A percentile compares a stretch with the other conserved stretches of the same genome.
Evolutionary conservation across 2,797 vertebrate species (phyloP).

Genomic region (Chaenodraco wilsoni): DNA sequence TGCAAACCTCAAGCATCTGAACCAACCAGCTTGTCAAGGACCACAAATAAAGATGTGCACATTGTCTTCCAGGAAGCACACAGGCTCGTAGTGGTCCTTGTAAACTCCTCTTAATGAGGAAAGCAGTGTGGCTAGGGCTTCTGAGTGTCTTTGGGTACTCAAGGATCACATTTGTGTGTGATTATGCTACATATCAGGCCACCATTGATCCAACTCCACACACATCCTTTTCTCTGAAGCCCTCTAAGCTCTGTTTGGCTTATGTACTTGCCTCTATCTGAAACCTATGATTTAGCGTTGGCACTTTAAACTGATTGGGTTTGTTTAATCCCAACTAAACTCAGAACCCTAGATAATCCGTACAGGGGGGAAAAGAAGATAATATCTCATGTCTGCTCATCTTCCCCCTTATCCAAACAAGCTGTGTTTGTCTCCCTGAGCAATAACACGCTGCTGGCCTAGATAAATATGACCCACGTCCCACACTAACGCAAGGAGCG

Average conservation of each 20-base stretch:
- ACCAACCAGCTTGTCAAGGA: constrained; percentile 25
- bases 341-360: constrained; percentile 54
- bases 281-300: constrained; percentile 44
- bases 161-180: constrained; percentile 39
- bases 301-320: constrained; percentile 54
- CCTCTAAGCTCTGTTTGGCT: constrained; percentile 41
- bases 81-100: constrained; percentile 2
- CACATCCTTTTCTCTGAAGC: constrained; percentile 41
- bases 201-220: constrained; percentile 33
- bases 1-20: constrained; percentile 41
- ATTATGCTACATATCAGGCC: constrained; percentile 49
- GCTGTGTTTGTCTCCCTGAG: constrained; percentile 65
- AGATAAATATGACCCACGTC: constrained; percentile 78
- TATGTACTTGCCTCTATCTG: constrained; percentile 46
- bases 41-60: constrained; percentile 26
- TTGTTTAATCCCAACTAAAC: constrained; percentile 63
- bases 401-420: constrained; percentile 73
- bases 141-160: constrained; percentile 2
- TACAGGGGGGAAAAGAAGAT: constrained; percentile 46
- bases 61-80: constrained; percentile 28
- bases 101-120: constrained; percentile 25
- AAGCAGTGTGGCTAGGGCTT: constrained; percentile 4
- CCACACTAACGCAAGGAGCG: constrained; percentile 50
- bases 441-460: constrained; percentile 72
- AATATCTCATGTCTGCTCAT: constrained; percentile 72